Evolutionary conservation across 2,888 invertebrate species (phyloP).

Genomic region (Acrobasis suavella): DNA sequence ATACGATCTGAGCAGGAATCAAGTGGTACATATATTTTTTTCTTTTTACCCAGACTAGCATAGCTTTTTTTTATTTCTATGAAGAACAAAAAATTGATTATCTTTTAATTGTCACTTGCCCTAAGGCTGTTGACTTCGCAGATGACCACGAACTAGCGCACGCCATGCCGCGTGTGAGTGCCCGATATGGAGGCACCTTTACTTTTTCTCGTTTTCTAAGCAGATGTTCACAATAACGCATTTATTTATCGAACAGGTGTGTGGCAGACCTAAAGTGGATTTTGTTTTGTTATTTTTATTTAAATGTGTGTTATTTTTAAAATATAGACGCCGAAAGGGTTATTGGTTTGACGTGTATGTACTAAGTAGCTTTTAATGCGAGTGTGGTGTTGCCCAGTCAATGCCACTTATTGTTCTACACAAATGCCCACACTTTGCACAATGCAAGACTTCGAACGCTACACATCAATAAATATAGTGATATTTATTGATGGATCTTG

Average conservation of each 20-base stretch:
- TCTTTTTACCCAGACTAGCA: too few relatives aligned
- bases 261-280: not conserved
- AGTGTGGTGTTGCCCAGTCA: too few relatives aligned
- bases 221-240: constrained; percentile 39
- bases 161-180: not conserved
- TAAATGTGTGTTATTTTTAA: constrained; percentile 1
- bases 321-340: not conserved
- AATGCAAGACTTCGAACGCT: too few relatives aligned
- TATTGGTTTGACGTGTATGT: not conserved
- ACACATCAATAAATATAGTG: too few relatives aligned
- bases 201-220: constrained; percentile 38
- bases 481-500: too few relatives aligned
- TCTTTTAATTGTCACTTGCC: constrained; percentile 31
- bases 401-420: too few relatives aligned
- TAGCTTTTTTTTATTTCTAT: too few relatives aligned
- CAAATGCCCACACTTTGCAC: too few relatives aligned
- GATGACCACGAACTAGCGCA: constrained; percentile 6
- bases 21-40: too few relatives aligned
- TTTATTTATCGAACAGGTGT: constrained; percentile 22
- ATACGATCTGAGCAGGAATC: too few relatives aligned
- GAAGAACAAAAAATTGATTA: not conserved
- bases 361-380: too few relatives aligned
- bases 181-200: constrained; percentile 21
- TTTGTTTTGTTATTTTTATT: not conserved
- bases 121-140: constrained; percentile 35